A percentile compares a stretch with the other conserved stretches of the same genome.
Conservation (phyloP, 2,888 invertebrate genomes). For the Balanococcus diminutus region DNA sequence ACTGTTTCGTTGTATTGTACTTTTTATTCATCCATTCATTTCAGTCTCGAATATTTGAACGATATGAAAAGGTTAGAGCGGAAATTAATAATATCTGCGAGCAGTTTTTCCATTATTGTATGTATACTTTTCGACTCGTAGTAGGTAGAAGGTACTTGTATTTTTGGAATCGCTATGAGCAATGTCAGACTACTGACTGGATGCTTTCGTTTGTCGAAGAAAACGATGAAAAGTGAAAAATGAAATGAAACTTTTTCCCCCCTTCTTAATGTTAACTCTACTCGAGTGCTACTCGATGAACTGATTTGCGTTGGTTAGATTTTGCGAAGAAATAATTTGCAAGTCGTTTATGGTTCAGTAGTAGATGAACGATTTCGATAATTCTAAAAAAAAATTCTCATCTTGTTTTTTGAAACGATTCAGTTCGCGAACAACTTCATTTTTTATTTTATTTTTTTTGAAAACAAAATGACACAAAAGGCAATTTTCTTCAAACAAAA, state of each 20-base stretch:
- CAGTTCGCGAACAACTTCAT: no score
- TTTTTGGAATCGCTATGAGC: neutral
- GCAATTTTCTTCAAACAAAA: no score
- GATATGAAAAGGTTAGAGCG: constrained; percentile 20
- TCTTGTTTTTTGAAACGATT: no score
- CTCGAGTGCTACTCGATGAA: neutral
- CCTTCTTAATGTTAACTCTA: neutral
- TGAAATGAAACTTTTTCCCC: neutral
- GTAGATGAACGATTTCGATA: neutral
- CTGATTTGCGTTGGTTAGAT: no score
- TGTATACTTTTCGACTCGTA: neutral
- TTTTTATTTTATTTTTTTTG: no score
- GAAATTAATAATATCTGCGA: constrained; percentile 24
- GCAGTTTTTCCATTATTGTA: neutral
- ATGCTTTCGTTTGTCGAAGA: neutral
- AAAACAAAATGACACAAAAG: no score
- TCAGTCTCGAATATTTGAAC: neutral
- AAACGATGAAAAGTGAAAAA: neutral
- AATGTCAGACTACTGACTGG: neutral
- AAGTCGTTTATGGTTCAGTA: neutral
- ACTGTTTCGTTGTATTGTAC: neutral
- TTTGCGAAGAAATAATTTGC: no score
- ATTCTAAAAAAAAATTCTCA: neutral
- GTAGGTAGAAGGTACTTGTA: neutral
- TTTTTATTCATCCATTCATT: neutral